phyloP scores from a whole-genome alignment of 2,113 vertebrate genomes.

The Mystacornis crossleyi region DNA sequence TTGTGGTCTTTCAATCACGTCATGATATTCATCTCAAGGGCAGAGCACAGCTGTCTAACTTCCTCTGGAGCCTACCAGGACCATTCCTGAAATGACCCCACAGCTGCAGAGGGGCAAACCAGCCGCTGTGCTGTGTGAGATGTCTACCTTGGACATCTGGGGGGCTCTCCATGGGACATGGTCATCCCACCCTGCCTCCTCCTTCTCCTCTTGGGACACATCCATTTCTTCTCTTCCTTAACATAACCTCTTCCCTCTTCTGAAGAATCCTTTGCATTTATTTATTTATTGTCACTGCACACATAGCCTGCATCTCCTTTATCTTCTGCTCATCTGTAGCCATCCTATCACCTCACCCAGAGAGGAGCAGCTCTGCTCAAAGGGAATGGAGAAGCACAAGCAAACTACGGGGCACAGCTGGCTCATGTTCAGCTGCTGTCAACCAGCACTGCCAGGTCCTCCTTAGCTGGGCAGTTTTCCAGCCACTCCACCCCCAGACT shows the following conservation, averaged over 20 bases:
- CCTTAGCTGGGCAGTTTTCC: background rate
- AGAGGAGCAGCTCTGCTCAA: background rate
- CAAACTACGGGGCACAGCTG: background rate
- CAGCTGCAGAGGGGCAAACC: background rate
- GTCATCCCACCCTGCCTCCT: background rate
- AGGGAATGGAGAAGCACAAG: background rate
- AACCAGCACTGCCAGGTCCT: background rate
- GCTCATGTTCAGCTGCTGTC: background rate
- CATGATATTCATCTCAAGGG: background rate
- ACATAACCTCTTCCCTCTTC: accelerated
- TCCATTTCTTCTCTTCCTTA: background rate
- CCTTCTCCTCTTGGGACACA: background rate
- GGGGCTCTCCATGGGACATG: accelerated
- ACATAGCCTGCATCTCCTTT: background rate
- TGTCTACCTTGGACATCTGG: background rate
- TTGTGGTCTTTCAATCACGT: background rate
- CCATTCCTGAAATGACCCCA: background rate
- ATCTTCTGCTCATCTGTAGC: background rate
- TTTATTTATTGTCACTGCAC: background rate
- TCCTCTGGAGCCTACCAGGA: background rate
- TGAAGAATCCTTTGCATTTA: background rate
- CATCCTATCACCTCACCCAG: accelerated
- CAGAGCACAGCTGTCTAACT: background rate
- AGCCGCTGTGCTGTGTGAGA: accelerated
- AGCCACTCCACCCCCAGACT: background rate